Evolutionary conservation across 2,113 vertebrate species (phyloP).

Genomic region (Oceanites oceanicus): DNA sequence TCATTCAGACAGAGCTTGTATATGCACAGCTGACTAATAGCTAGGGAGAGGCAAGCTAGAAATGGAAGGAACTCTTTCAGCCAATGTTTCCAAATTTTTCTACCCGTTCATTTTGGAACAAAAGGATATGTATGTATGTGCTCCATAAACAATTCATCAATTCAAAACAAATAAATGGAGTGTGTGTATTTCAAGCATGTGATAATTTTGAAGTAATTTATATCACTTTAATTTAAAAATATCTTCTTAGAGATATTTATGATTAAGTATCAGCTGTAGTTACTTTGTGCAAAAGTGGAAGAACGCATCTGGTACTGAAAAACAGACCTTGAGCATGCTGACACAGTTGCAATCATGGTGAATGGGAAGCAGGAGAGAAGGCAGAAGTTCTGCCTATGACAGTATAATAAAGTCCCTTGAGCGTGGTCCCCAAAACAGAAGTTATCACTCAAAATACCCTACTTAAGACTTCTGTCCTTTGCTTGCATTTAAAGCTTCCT

Average conservation of each 20-base stretch:
- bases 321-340: background rate
- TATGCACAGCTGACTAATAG: constrained; percentile 37
- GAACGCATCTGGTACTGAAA: constrained; percentile 6
- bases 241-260: constrained; percentile 26
- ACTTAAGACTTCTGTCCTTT: background rate
- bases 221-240: constrained; percentile 31
- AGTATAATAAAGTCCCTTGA: background rate
- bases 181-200: background rate
- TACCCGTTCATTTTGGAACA: constrained; percentile 45
- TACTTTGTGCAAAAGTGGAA: constrained; percentile 7
- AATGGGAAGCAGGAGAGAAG: background rate
- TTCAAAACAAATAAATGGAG: constrained; percentile 37
- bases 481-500: background rate
- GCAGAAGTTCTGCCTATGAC: background rate
- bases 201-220: constrained; percentile 30
- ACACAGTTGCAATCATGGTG: background rate
- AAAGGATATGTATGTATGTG: constrained; percentile 25
- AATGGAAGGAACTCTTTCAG: constrained; percentile 9
- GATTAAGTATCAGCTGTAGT: constrained; percentile 48
- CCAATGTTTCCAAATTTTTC: constrained; percentile 56
- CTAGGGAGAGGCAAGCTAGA: background rate
- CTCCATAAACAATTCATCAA: constrained; percentile 38
- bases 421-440: background rate
- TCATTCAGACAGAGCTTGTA: background rate
- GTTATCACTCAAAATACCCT: background rate